Conservation (phyloP, 2,888 invertebrate species). For the Nudaria mundana region DNA sequence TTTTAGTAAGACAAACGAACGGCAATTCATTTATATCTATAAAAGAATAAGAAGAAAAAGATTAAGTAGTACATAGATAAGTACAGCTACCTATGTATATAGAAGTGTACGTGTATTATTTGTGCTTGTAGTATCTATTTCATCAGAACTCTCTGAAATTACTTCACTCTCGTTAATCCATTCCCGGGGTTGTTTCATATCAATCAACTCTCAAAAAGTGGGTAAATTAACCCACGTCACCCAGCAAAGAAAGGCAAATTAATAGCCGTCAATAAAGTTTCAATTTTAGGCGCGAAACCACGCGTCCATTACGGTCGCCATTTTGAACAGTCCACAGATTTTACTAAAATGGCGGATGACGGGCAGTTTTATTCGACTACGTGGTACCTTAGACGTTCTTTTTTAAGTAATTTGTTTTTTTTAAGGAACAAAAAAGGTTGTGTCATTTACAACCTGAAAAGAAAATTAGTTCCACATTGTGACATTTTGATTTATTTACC, state of each 20-base stretch:
- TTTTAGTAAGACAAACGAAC: too few species aligned
- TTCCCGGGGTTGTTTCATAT: slow-evolving; percentile 16
- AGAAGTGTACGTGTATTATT: too few species aligned
- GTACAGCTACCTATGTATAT: too few species aligned
- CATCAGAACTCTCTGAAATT: too few species aligned
- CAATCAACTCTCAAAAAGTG: slow-evolving; percentile 29
- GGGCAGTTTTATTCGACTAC: slow-evolving; percentile 35
- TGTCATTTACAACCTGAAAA: not conserved
- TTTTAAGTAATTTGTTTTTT: slow-evolving; percentile 20
- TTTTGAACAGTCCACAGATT: slow-evolving; percentile 36
- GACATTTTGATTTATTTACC: not conserved
- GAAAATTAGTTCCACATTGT: not conserved
- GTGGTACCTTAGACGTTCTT: slow-evolving; percentile 18
- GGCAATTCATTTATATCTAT: too few species aligned
- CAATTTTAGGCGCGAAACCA: slow-evolving; percentile 40
- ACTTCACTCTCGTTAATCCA: slow-evolving; percentile 17
- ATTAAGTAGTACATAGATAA: too few species aligned
- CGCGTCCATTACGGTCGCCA: slow-evolving; percentile 35
- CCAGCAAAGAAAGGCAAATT: slow-evolving; percentile 31
- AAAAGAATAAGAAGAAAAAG: too few species aligned
- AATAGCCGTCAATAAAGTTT: slow-evolving; percentile 38
- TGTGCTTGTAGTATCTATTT: too few species aligned
- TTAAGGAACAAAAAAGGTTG: slow-evolving; percentile 1
- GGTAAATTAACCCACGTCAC: slow-evolving; percentile 34
- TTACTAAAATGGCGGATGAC: slow-evolving; percentile 51